Evolutionary conservation across 2,888 invertebrate genomes (phyloP), one percentile per base, ranked within the genome.

Genomic region (Auanema freiburgensis): DNA sequence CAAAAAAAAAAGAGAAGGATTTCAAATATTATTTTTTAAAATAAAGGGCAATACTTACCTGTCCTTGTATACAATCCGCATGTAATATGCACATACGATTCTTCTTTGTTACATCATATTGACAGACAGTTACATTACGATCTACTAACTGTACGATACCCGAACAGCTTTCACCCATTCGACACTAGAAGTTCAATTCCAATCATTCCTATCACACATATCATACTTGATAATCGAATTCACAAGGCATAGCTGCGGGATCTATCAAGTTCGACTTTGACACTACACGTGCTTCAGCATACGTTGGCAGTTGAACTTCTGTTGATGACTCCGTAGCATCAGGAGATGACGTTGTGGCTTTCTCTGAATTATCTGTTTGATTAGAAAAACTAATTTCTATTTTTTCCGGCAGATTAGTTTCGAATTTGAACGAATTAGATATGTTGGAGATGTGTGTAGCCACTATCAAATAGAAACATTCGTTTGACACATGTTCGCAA

Each of bases 81-180:
- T 73, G 68, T 16, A 56, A 67, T 14, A 73, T 61, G 43, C 73
- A 73, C 16, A 65, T 67, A 14, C 69, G 56, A 55, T 71, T 56
- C 14, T 67, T 59, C 55, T 71, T 73, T 24, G 55, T 25, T 1
- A 69, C 63, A 43, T 73, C 69, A 49, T 73, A 73, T 8, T 68
- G 66, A 43, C 73, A 73, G 1, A 71, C 65, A 16, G 65, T 68
- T 23, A 73, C 57, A 23, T 70, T 73, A 10, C 63, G 25, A 49
- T 70, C 70, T 8, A 71, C 70, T 42, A 70, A 63, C 5, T 63
- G 66, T 1, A 73, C 46, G 24, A 58, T 14, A 14, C 67, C 73
- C 3, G 73, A 66, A 33, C 73, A 73, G 43, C 66, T 66, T 50
- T 73, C 73, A 44, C 73, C 73, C 73, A 73, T 73, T 25, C 73